Evolutionary conservation across 2,797 vertebrate genomes (phyloP), one percentile per base, ranked within the genome.

Genomic region (Bovichtus variegatus): DNA sequence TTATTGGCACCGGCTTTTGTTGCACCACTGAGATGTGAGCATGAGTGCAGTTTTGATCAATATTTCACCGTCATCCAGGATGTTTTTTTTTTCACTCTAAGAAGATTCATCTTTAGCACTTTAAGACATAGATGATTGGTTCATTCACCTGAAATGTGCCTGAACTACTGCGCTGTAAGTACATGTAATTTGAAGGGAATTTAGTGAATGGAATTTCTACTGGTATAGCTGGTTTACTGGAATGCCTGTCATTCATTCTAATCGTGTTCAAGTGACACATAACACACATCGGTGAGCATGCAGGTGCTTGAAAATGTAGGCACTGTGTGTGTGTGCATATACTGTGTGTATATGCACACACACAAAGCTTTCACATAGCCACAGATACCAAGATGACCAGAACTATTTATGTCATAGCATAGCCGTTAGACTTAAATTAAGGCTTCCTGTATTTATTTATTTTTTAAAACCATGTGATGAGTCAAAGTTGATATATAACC

Each of bases 161-260:
- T 47, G 34, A 75, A 34, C 8, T 10, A 1, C 2, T 36, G 13
- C 3, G 5, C 29, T 23, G 16, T 8, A 12, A 21, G 16, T 6
- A 12, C 8, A 21, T 25, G 29, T 5, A 50, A 34, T 64, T n/a
- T 7, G 10, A 31, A 23, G 8, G 29, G 49, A 57, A 75, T 61
- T 60, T 9, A 41, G 15, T 21, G 15, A 75, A 13, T 34, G 81
- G 59, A 80, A 81, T 76, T 16, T 9, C 0, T 21, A 43, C 84
- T 9, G 19, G 77, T 71, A 49, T 6, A 13, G 80, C 85, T 66
- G 68, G 89, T 85, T 90, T 57, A 40, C 9, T 49, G 46, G 31
- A 31, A 74, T 69, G 1, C 41, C 41, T 41, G 44, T 57, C 55
- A 71, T 75, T 78, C n/a, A 54, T 60, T 21, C 19, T 38, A 27